These are phyloP conservation scores for Pteria penguin DNA, from an alignment of 2,888 invertebrate genomes.

Conservation along the genomic window DNA sequence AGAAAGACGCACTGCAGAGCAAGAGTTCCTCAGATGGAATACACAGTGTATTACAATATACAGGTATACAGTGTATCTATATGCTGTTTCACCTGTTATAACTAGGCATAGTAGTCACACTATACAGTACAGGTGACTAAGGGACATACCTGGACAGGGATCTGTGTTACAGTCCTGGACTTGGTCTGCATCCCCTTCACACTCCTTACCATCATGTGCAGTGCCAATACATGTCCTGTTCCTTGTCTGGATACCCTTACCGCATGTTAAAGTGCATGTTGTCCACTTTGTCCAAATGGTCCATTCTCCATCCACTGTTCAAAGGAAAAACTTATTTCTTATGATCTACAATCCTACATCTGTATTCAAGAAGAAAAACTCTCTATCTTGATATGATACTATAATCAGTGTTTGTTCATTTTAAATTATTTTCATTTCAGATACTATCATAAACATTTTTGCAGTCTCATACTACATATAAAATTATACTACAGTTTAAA, in stretches of 20 bases:
- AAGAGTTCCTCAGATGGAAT: too few relatives aligned
- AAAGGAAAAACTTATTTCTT: too few relatives aligned
- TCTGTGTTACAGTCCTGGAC: constrained; percentile 54
- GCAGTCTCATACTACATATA: too few relatives aligned
- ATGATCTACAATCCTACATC: too few relatives aligned
- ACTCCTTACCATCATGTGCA: constrained; percentile 58
- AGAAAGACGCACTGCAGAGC: too few relatives aligned
- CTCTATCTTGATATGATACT: too few relatives aligned
- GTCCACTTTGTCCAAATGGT: constrained; percentile 60
- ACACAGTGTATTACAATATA: too few relatives aligned
- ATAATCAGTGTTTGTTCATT: too few relatives aligned
- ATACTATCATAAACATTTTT: too few relatives aligned
- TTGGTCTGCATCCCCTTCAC: constrained; percentile 55
- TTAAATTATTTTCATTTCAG: too few relatives aligned
- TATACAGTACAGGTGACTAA: neutral
- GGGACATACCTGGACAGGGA: constrained; percentile 62
- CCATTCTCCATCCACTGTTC: constrained; percentile 67
- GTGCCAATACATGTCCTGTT: constrained; percentile 61
- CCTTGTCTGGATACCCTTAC: constrained; percentile 57
- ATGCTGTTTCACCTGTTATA: neutral
- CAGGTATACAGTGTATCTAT: neutral
- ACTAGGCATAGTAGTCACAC: neutral
- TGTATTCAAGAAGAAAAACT: too few relatives aligned
- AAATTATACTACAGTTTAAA: too few relatives aligned
- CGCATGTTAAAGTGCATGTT: constrained; percentile 63